Base-by-base conservation (phyloP, 92 coral and sea anemone species). In the Parazoanthus swiftii region DNA sequence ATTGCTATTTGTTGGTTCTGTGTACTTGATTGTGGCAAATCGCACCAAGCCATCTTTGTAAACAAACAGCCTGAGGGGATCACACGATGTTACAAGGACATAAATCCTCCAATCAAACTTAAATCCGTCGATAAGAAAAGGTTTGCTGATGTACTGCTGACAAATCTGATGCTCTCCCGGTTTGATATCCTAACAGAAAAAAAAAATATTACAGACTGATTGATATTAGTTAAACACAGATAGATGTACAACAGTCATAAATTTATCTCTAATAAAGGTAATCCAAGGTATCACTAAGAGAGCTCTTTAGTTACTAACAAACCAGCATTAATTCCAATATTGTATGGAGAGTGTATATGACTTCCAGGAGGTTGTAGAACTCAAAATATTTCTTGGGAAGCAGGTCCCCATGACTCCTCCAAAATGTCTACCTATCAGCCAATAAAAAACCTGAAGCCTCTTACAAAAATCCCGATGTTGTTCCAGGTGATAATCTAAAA, bases 161-260 rank as follows among this genome's bases (percentile, higher is more conserved):
- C 98, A 97, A 20, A 97, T 94, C 90, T 95, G 91, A 74, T 97
- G 99, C 38, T 97, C 99, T 68, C 99, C 99, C 11, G 99, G 98
- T 81, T 97, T 97, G 86, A 95, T 89, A 25, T 96, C 98, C 97
- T 95, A 80, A 43, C 48, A 59, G 15, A 56, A 82, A 79, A 54
- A 26, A 82, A 9, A 15, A 38, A 88, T 3, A 33, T 2, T 23
- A 4, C n/a, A 74, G 20, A 9, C 6, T 25, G 42, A 9, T 6
- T 25, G 42, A 75, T 0, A 37, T 79, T 1, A 46, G 21, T 37
- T 54, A 3, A 36, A 18, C n/a, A 42, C 1, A 54, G 1, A 7
- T 16, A 20, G 21, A 16, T 29, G 44, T 43, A 11, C 20, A 51
- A 68, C 35, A n/a, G n/a, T n/a, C n/a, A n/a, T n/a, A n/a, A n/a